Percentiles rank a stretch among this genome's conserved stretches.
phyloP scores from a whole-genome alignment of 2,888 invertebrate genomes.

The Allygus modestus region DNA sequence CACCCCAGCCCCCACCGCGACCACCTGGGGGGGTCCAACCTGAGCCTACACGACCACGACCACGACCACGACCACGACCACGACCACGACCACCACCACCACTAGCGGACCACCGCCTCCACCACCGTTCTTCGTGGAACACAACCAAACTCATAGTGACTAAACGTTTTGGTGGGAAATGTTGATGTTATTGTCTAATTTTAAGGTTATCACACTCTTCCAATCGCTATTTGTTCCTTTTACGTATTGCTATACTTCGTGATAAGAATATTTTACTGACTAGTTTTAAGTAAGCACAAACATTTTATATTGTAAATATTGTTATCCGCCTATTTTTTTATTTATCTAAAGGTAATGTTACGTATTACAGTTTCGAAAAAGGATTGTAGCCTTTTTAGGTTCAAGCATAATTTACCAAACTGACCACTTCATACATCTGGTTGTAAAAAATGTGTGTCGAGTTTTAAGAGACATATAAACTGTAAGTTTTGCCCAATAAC shows the following conservation, averaged over 20 bases:
- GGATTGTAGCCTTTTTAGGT: too few species aligned
- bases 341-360: neutral
- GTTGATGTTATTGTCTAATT: neutral
- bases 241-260: slow-evolving; percentile 10
- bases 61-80: slow-evolving; percentile 37
- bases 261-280: neutral
- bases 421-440: too few species aligned
- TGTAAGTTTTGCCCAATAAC: too few species aligned
- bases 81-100: slow-evolving; percentile 14
- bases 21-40: slow-evolving; percentile 10
- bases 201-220: neutral
- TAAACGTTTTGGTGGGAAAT: neutral
- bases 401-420: too few species aligned
- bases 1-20: slow-evolving; percentile 27
- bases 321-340: neutral
- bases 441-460: too few species aligned
- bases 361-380: too few species aligned
- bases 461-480: too few species aligned
- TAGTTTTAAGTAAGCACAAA: neutral
- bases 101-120: neutral
- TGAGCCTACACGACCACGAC: slow-evolving; percentile 20
- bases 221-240: neutral
- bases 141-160: neutral
- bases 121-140: neutral
- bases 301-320: neutral